Evolutionary conservation across 1,140 invertebrate genomes (phyloP), one percentile per base, ranked within the genome.

Genomic region (Conopomorpha cramerella): DNA sequence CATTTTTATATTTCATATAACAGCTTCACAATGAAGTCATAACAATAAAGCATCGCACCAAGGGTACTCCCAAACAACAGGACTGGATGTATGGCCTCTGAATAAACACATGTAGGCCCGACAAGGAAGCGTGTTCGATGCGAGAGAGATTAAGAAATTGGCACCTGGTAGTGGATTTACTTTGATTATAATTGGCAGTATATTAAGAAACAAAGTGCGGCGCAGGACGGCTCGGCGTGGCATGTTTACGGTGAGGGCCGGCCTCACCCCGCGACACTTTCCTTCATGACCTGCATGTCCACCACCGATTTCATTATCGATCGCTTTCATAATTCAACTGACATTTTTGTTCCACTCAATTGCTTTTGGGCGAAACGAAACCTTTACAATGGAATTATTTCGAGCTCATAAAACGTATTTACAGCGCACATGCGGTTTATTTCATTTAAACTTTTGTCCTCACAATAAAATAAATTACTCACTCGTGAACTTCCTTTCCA

Each of bases 131-230:
- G 44, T 45, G 43, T 39, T 39, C 30, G 39, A 51, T 39, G 34
- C 43, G 40, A 48, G 38, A 50, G 43, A 54, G 55, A 63, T 71
- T 65, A 71, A 65, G 61, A 71, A 71, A 67, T 65, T 57, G 61
- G 52, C 49, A 43, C 43, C 36, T 46, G 55, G 52, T 51, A 58
- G 51, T 52, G 48, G 57, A 54, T 55, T 48, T 51, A 45, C 46
- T 68, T 70, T 76, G 67, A 71, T 74, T 70, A 67, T 74, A 72
- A 74, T 74, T 74, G 70, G 70, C 70, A 70, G 62, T 68, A 74
- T 72, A 62, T 72, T 70, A 64, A 70, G 59, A 65, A 70, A 68
- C 61, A 60, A 58, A 71, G 60, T 70, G 54, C 52, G 53, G 55
- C 49, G 54, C 49, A 55, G 58, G 59, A 63, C 65, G 49, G 48